phyloP scores from a whole-genome alignment of 2,113 vertebrate species.

The Hiodon alosoides region DNA sequence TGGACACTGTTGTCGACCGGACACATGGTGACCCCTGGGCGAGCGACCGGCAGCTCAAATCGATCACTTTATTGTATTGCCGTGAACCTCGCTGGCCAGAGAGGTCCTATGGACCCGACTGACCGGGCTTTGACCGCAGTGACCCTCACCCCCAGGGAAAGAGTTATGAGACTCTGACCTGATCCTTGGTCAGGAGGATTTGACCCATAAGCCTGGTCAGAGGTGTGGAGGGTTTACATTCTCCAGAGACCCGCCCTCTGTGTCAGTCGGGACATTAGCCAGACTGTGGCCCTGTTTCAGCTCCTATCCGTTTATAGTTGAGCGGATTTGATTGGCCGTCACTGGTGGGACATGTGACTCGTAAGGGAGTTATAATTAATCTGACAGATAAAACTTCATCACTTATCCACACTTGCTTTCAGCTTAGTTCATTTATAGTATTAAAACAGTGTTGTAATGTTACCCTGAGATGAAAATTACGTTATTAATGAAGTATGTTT shows the following conservation, averaged over 20 bases:
- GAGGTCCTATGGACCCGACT: constrained; percentile 61
- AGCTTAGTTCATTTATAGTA: no score
- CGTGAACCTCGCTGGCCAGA: constrained; percentile 61
- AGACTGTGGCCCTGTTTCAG: constrained; percentile 39
- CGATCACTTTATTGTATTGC: constrained; percentile 73
- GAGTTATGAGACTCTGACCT: constrained; percentile 71
- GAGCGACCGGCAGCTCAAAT: constrained; percentile 41
- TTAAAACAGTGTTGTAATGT: no score
- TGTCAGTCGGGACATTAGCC: background rate
- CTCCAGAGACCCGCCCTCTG: constrained; percentile 1
- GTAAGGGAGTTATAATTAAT: no score
- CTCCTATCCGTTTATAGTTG: constrained; percentile 36
- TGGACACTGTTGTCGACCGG: constrained; percentile 21
- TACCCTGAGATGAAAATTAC: no score
- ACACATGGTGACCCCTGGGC: constrained; percentile 71
- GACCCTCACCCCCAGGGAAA: constrained; percentile 68
- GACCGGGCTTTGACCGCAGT: constrained; percentile 43
- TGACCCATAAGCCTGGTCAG: constrained; percentile 47
- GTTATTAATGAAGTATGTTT: no score
- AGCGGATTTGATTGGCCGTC: background rate
- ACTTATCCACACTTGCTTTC: no score
- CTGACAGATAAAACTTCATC: no score
- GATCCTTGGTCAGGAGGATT: constrained; percentile 50
- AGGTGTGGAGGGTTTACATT: constrained; percentile 40
- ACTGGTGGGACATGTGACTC: no score